phyloP scores from a whole-genome alignment of 2,797 vertebrate genomes.

The Babyrousa celebensis region DNA sequence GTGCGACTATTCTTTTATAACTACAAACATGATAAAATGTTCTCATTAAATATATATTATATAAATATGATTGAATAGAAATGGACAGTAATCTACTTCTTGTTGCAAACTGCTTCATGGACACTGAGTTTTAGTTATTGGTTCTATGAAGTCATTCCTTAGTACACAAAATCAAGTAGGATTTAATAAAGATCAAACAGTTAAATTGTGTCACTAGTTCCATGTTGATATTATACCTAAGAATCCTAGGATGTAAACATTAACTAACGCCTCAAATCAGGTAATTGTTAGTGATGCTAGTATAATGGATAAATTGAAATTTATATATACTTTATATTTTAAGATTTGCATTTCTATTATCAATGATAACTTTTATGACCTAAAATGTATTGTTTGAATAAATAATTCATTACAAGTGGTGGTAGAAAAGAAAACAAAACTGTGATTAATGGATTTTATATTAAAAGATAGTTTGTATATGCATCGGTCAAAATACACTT shows the following conservation, averaged over 20 bases:
- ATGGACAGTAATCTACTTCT: neutral
- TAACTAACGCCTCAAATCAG: neutral
- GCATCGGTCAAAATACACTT: neutral
- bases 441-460: conserved; percentile 37
- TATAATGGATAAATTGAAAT: neutral
- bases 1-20: neutral
- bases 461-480: neutral
- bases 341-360: conserved; percentile 2
- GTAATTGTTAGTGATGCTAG: neutral
- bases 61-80: neutral
- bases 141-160: neutral
- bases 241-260: conserved; percentile 23
- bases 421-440: neutral
- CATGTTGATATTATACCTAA: neutral
- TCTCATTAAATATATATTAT: neutral
- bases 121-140: neutral
- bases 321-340: neutral
- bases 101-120: neutral
- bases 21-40: neutral
- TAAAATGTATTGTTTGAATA: neutral
- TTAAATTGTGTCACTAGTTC: neutral
- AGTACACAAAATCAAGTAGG: conserved; percentile 29
- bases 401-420: conserved; percentile 45
- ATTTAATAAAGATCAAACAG: neutral
- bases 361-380: neutral